Percentiles rank a stretch among this genome's conserved stretches.
Conservation (phyloP, 2,888 invertebrate species). For the Agrochola circellaris region DNA sequence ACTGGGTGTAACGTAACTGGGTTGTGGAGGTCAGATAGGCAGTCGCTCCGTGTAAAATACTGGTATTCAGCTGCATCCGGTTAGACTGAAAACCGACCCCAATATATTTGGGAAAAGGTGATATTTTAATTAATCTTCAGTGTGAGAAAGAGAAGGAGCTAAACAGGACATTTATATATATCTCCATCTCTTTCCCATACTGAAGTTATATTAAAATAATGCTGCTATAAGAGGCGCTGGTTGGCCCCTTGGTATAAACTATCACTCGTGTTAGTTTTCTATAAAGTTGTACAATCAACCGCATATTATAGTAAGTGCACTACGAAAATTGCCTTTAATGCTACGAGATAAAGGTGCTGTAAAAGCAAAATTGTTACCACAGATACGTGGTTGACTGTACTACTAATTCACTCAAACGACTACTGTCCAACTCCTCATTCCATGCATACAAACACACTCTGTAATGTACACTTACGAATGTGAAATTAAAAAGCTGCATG, state of each 20-base stretch:
- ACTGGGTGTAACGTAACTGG: too few species aligned
- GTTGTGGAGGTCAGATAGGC: too few species aligned
- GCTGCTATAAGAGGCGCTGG: too few species aligned
- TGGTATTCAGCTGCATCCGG: too few species aligned
- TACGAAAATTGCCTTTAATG: background rate
- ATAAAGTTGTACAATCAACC: slow-evolving; percentile 19
- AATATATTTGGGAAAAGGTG: too few species aligned
- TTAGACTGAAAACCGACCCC: too few species aligned
- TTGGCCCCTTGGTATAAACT: background rate
- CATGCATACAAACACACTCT: slow-evolving; percentile 43
- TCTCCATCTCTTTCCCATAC: too few species aligned
- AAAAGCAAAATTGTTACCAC: background rate
- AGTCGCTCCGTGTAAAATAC: too few species aligned
- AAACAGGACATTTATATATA: too few species aligned
- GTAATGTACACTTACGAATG: slow-evolving; percentile 81
- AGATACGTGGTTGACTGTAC: background rate
- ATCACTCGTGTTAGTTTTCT: slow-evolving; percentile 25
- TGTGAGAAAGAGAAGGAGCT: too few species aligned
- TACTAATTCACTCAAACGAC: slow-evolving; percentile 5
- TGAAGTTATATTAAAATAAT: too few species aligned
- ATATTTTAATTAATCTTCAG: too few species aligned
- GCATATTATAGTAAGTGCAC: background rate
- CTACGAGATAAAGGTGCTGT: background rate
- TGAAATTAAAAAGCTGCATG: slow-evolving; percentile 85
- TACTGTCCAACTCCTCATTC: slow-evolving; percentile 12